Base-by-base conservation (phyloP, 1,140 invertebrate species). In the Archivesica marissinica region DNA sequence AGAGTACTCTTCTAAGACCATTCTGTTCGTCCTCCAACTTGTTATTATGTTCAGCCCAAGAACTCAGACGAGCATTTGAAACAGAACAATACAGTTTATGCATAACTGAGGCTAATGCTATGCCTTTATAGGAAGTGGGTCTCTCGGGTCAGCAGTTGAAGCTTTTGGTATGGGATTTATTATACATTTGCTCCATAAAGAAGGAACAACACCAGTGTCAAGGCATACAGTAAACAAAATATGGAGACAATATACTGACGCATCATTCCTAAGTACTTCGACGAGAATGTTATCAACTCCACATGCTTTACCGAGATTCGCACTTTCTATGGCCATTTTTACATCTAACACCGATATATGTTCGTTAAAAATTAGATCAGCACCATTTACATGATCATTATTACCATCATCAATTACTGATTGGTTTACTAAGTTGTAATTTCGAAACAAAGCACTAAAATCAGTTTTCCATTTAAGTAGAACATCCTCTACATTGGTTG, bases 41-140 rank as follows among this genome's bases (percentile, higher is more conserved):
- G n/a, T 25, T 15, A 66, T 66, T 66, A 28, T 20, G 33, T 66
- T 66, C 61, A 38, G 23, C 61, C 61, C 61, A 66, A 15, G 20
- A 23, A 41, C n/a, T 66, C n/a, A 66, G 9, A 11, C 61, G 35
- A 38, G 35, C 61, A 66, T 66, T 66, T 28, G 39, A 41, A 38
- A 66, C 38, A 38, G 9, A 66, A 66, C 61, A 66, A 35, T 66
- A 66, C 17, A 66, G 39, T 20, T 66, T 66, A 66, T 66, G 23
- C 33, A 66, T 66, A 38, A n/a, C 30, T 15, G 61, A 38, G 4
- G 61, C 61, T 23, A 66, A 7, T 20, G 61, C 33, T 66, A 66
- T 66, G 2, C 61, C 61, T 66, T 35, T 66, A 38, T 66, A 66
- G n/a, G 61, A 66, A 30, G 39, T 38, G 17, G 61, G 33, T 66